Evolutionary conservation across 2,113 vertebrate genomes (phyloP), one percentile per base, ranked within the genome.

Genomic region (Cisticola juncidis): DNA sequence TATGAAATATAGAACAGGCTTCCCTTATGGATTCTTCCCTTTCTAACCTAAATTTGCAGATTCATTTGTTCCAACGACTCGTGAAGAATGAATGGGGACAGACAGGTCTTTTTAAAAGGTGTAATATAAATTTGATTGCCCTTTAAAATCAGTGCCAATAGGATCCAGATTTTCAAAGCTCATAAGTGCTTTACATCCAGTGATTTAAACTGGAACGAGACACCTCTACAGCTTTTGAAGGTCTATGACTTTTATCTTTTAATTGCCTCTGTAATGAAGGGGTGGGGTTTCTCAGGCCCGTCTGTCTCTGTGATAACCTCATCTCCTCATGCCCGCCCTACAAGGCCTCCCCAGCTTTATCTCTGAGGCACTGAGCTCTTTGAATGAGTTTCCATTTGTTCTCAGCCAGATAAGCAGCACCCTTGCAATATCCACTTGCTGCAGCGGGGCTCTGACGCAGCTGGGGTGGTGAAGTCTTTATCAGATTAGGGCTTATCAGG

Each of bases 401-500:
- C 82, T 86, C 33, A 20, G 70, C 35, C 48, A 87, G 95, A 96
- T 97, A 97, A 97, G 93, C 80, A 80, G 57, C 71, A 70, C 91
- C 88, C 86, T 64, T 82, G 85, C 48, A 70, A 64, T 69, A 92
- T 81, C 94, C 95, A 80, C 88, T 83, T 11, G 78, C 90, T 82
- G 3, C 94, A 21, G 81, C 38, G 11, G 0, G 29, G 40, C 54
- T 81, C 33, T 96, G 96, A 94, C 68, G 68, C 71, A 90, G 96
- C 71, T 47, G 21, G 44, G 56, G 87, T 72, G 79, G 47, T 40
- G 73, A 73, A 91, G 79, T 54, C 83, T 71, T 89, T 82, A 97
- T 96, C 95, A 93, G 93, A 93, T 95, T 90, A 90, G 82, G 0
- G 4, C 14, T 97, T 97, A 96, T 96, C 94, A 81, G 71, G 31